A percentile compares a stretch with the other conserved stretches of the same genome.
phyloP scores from a whole-genome alignment of 2,888 invertebrate species.

The Euplexia lucipara region DNA sequence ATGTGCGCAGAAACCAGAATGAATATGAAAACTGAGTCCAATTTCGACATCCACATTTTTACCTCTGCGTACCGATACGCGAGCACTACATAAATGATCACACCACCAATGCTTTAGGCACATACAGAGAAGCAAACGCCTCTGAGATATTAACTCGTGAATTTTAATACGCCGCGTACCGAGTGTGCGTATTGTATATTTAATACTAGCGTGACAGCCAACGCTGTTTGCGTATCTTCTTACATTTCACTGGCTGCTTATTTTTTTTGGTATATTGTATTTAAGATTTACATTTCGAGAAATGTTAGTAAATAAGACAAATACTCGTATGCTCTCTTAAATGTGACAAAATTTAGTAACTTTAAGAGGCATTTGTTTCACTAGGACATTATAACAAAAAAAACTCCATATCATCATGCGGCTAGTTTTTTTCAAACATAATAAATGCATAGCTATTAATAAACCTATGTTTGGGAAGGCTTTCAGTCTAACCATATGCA shows the following conservation, averaged over 20 bases:
- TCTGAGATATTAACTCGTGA: constrained; percentile 62
- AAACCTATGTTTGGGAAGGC: too few species aligned
- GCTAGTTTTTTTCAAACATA: too few species aligned
- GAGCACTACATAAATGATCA: constrained; percentile 55
- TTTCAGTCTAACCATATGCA: too few species aligned
- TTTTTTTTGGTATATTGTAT: constrained; percentile 11
- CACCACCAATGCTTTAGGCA: constrained; percentile 45
- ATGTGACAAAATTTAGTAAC: too few species aligned
- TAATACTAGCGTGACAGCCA: constrained; percentile 37
- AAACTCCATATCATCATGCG: too few species aligned
- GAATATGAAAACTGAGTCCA: not conserved
- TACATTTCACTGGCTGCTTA: not conserved
- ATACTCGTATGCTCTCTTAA: too few species aligned
- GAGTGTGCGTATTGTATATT: constrained; percentile 44
- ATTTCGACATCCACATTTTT: constrained; percentile 41
- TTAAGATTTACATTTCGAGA: constrained; percentile 6
- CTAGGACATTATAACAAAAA: too few species aligned
- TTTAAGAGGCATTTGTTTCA: too few species aligned
- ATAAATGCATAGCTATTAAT: too few species aligned
- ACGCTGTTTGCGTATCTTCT: constrained; percentile 22
- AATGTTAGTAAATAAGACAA: too few species aligned
- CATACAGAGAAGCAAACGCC: constrained; percentile 40
- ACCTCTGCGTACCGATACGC: constrained; percentile 13
- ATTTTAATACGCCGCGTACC: constrained; percentile 57
- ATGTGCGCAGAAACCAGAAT: constrained; percentile 1